Evolutionary conservation across 2,888 invertebrate genomes (phyloP), one percentile per base, ranked within the genome.

Genomic region (Epinotia bilunana): DNA sequence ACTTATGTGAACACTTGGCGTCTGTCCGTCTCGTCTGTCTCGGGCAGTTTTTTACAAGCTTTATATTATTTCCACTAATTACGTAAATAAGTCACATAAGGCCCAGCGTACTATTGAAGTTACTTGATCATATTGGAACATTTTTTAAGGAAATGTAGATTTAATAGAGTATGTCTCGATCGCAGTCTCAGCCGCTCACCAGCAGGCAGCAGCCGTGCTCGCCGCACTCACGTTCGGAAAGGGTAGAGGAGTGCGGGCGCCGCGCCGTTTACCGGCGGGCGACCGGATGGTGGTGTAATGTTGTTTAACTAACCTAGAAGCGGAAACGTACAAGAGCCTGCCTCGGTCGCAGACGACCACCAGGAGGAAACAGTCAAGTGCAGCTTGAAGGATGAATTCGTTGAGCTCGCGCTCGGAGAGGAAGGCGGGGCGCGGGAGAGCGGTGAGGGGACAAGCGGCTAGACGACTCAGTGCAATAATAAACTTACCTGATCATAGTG

Each of bases 301-400:
- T 18, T 43, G 12, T 20, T 20, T 9, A 12, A 83, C 87, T 85
- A 88, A 97, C 97, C 95, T 98, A 97, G 98, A 98, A 80, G 98
- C 96, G 0, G 98, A 98, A 1, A 98, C 97, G 89, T 98, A 99
- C 2, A 98, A 94, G 81, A 99, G 97, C 78, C 97, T 95, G 16
- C 98, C 99, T 78, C 98, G 95, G 90, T 99, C 98, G 93, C 99
- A 99, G 80, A 98, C 98, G 39, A 99, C 98, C 3, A 98, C 99
- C 85, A 99, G 97, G 58, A 99, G 93, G 91, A 98, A 98, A 69
- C 98, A 97, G 89, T 98, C 98, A n/a, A 82, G 83, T 3, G 98
- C 98, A 1, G 97, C 97, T 95, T 97, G 94, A 69, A 98, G 92
- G 79, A 98, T 97, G 43, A 99, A 95, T 83, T 96, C 95, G 90